These are phyloP conservation scores for Discoglossus pictus DNA, from an alignment of 2,797 vertebrate species.

Conservation along the genomic window DNA sequence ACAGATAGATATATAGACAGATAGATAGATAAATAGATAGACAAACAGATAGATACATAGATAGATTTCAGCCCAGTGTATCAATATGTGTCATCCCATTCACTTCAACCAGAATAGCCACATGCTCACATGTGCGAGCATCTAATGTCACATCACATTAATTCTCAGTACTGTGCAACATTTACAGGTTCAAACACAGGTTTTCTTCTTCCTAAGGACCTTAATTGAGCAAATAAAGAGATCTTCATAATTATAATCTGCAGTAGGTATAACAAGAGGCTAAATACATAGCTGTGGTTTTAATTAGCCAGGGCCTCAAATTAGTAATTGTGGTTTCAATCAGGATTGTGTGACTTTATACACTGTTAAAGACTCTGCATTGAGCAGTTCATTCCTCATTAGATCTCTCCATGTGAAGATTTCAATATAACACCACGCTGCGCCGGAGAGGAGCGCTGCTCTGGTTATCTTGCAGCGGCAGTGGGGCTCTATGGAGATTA, in stretches of 20 bases:
- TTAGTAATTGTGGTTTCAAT: slow-evolving; percentile 85
- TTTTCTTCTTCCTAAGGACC: slow-evolving; percentile 68
- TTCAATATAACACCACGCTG: slow-evolving; percentile 69
- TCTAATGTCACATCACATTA: slow-evolving; percentile 43
- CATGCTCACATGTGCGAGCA: slow-evolving; percentile 7
- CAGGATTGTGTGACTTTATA: slow-evolving; percentile 78
- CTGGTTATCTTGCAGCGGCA: slow-evolving; percentile 77
- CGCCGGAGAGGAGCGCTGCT: slow-evolving; percentile 65
- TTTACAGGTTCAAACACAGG: slow-evolving; percentile 66
- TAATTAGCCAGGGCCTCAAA: slow-evolving; percentile 86
- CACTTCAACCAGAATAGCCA: too few relatives aligned
- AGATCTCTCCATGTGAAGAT: slow-evolving; percentile 73
- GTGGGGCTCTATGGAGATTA: slow-evolving; percentile 72
- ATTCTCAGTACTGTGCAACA: slow-evolving; percentile 51
- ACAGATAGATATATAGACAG: too few relatives aligned
- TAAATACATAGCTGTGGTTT: slow-evolving; percentile 84
- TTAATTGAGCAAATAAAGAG: slow-evolving; percentile 82
- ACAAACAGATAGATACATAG: too few relatives aligned
- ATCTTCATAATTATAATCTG: slow-evolving; percentile 83
- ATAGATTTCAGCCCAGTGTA: too few relatives aligned
- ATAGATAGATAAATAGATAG: too few relatives aligned
- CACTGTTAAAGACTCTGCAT: slow-evolving; percentile 72
- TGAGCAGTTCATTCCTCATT: slow-evolving; percentile 75
- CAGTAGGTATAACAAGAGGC: slow-evolving; percentile 84
- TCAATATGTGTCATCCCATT: too few relatives aligned